A percentile compares a stretch with the other conserved stretches of the same genome.
phyloP scores from a whole-genome alignment of 2,113 vertebrate species.

The Myodes glareolus region DNA sequence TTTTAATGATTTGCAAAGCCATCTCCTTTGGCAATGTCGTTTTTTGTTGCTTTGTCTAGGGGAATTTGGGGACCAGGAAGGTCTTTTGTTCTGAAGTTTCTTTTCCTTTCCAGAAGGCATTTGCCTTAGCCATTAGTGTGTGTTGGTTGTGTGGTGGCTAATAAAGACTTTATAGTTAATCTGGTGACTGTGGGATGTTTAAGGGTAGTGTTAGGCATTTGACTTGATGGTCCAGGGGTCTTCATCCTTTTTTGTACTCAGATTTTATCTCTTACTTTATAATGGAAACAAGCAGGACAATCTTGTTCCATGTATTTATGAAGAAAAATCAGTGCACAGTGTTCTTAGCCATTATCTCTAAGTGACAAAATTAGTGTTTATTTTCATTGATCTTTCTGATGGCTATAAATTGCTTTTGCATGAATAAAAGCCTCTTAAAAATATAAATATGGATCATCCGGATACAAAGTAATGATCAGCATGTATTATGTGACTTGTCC shows the following conservation, averaged over 20 bases:
- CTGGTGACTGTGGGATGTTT: background rate
- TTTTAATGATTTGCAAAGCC: background rate
- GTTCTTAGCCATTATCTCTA: background rate
- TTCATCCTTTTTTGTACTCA: background rate
- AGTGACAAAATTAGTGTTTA: background rate
- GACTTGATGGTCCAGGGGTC: background rate
- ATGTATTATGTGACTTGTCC: background rate
- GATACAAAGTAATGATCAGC: background rate
- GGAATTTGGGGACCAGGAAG: background rate
- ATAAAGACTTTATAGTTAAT: background rate
- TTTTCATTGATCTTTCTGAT: background rate
- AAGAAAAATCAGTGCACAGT: background rate
- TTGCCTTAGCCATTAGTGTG: background rate
- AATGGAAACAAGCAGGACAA: background rate
- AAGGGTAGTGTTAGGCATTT: background rate
- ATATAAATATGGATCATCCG: background rate
- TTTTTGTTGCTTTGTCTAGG: background rate
- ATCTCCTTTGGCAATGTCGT: background rate
- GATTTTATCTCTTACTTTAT: background rate
- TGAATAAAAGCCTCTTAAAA: background rate
- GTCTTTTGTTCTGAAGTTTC: background rate
- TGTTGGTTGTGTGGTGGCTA: background rate
- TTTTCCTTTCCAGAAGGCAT: background rate
- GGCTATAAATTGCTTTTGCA: background rate
- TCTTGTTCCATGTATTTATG: background rate